Evolutionary conservation across 2,888 invertebrate species (phyloP), one percentile per base, ranked within the genome.

Genomic region (Yponomeuta sedellus): DNA sequence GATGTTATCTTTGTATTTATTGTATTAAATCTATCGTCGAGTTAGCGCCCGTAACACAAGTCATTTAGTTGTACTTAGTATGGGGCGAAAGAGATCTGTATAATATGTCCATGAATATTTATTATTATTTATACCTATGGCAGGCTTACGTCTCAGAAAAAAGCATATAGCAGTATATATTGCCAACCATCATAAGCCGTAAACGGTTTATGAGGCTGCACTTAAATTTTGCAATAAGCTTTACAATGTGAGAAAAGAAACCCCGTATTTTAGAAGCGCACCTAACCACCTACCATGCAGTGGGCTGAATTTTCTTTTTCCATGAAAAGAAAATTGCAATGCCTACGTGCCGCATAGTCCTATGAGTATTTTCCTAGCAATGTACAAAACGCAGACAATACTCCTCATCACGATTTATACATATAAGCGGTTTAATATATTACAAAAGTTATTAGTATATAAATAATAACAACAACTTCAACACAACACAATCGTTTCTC

Each of bases 211-310:
- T 61, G 61, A 61, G 25, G 28, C 28, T 25, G 34, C 61, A 61
- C 61, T 61, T 61, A 61, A 61, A 25, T 61, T n/a, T 58, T 61
- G 61, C 61, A 61, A 61, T 61, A 61, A 61, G 61, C 61, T 34
- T 61, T 61, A 61, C 61, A 61, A 61, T 61, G 61, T 61, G 61
- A 28, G 61, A 61, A 61, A 61, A 61, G 61, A 28, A 61, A 25
- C 28, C 34, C 59, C 59, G 44, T 52, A 52, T 52, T 52, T 52
- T 16, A 52, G 44, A 16, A 16, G 44, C 16, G 44, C 44, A 52
- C 4, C 16, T 16, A 52, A 52, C 44, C 16, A 12, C 44, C 4
- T 52, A 52, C 2, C 16, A 12, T 5, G 44, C 44, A 52, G 8
- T 3, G 44, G 44, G 16, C 12, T 12, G 44, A 52, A 52, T 52